Percentiles rank a stretch among this genome's conserved stretches.
Evolutionary conservation across 2,888 invertebrate genomes (phyloP).

Genomic region (Leptarthrus brevirostris): DNA sequence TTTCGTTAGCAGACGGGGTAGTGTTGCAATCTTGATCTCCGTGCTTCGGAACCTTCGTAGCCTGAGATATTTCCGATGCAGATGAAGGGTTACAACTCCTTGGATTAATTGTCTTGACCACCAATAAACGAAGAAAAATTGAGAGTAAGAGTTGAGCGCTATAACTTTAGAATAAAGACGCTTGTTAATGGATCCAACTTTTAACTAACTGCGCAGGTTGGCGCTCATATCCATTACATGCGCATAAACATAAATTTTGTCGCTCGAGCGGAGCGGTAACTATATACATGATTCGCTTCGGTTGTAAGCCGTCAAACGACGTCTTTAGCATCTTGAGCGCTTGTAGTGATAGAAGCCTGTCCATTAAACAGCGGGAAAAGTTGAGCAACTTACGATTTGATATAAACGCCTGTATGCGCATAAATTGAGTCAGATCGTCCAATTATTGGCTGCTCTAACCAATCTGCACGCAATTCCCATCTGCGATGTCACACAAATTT

Average conservation of each 20-base stretch:
- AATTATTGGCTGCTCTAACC: slow-evolving; percentile 26
- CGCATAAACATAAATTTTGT: slow-evolving; percentile 41
- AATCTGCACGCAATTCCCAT: slow-evolving; percentile 42
- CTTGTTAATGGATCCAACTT: neutral
- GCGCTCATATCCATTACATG: slow-evolving; percentile 40
- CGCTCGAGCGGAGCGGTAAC: slow-evolving; percentile 9
- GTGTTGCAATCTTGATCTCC: slow-evolving; percentile 6
- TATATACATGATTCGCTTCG: neutral
- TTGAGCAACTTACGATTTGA: slow-evolving; percentile 15
- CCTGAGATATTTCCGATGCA: neutral
- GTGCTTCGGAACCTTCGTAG: neutral
- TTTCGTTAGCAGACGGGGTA: neutral
- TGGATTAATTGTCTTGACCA: slow-evolving; percentile 35
- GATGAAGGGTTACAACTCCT: neutral
- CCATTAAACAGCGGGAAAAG: neutral
- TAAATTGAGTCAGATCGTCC: slow-evolving; percentile 24
- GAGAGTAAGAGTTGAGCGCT: neutral
- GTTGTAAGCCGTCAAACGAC: neutral
- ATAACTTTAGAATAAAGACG: neutral
- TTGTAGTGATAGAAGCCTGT: slow-evolving; percentile 25
- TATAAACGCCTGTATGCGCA: slow-evolving; percentile 10
- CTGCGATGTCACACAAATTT: slow-evolving; percentile 40
- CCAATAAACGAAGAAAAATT: slow-evolving; percentile 23
- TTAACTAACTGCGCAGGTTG: slow-evolving; percentile 18
- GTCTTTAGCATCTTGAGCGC: neutral